phyloP scores from a whole-genome alignment of 2,797 vertebrate species.

The Enteromius argenteus region DNA sequence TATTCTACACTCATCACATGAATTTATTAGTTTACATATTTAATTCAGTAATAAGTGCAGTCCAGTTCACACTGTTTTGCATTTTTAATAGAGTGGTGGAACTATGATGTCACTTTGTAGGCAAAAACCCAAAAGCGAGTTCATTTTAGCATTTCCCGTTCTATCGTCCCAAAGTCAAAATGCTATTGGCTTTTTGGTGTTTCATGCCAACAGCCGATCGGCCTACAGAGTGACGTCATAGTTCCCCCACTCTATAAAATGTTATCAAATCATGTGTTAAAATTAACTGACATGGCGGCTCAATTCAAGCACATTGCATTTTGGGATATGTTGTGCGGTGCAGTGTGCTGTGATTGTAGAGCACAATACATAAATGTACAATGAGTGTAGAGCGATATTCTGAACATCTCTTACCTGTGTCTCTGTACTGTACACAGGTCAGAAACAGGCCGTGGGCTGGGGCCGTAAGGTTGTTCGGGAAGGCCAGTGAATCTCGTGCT shows the following conservation, averaged over 20 bases:
- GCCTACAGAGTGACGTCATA: no score
- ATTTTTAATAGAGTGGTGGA: not conserved
- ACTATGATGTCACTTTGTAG: no score
- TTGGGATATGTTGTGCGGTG: not conserved
- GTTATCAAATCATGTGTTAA: not conserved
- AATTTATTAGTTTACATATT: not conserved
- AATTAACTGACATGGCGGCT: not conserved
- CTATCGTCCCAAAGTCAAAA: no score
- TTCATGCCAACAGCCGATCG: no score
- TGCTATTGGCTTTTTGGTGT: no score
- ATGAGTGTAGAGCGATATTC: no score
- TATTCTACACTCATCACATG: not conserved
- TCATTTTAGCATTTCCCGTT: no score
- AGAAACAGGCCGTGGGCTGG: slow-evolving; percentile 88
- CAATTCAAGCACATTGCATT: not conserved
- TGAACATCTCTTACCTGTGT: slow-evolving; percentile 66
- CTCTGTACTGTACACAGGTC: slow-evolving; percentile 81
- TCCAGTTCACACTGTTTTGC: not conserved
- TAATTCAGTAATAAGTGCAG: not conserved
- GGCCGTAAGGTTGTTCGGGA: slow-evolving; percentile 75
- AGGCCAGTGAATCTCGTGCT: slow-evolving; percentile 76
- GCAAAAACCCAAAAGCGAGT: no score
- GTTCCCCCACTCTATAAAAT: not conserved
- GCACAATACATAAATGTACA: not conserved
- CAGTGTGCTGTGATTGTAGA: not conserved